Evolutionary conservation across 2,113 vertebrate genomes (phyloP).

Genomic region (Tauraco erythrolophus): DNA sequence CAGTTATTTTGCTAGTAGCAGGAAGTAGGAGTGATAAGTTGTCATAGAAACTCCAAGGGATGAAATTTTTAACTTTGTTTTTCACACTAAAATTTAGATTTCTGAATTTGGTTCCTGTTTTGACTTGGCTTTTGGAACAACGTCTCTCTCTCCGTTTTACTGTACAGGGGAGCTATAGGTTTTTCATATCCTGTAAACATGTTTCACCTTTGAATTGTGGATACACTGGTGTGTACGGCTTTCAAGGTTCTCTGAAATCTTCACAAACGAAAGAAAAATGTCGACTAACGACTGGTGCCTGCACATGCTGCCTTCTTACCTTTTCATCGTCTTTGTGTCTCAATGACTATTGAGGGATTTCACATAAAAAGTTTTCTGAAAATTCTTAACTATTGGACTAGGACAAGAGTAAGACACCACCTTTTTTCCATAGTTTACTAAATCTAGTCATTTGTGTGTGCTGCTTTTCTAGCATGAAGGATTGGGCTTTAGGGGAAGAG

Average conservation of each 20-base stretch:
- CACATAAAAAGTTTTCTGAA: neutral
- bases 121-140: neutral
- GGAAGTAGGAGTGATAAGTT: neutral
- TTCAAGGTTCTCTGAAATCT: neutral
- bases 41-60: constrained; percentile 16
- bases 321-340: neutral
- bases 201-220: neutral
- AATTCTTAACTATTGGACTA: neutral
- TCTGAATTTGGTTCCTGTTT: neutral
- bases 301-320: neutral
- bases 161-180: neutral
- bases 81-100: neutral
- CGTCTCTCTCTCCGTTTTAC: neutral
- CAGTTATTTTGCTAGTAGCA: neutral
- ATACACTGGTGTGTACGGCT: neutral
- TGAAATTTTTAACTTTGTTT: neutral
- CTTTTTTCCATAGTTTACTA: neutral
- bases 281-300: neutral
- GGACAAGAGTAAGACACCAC: neutral
- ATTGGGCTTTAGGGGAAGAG: neutral
- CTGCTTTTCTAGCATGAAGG: neutral
- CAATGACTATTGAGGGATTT: neutral
- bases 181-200: neutral
- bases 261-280: neutral
- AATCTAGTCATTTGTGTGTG: neutral